These are phyloP conservation scores for Cnemophilus loriae DNA, from an alignment of 2,113 vertebrate genomes.

Conservation along the genomic window DNA sequence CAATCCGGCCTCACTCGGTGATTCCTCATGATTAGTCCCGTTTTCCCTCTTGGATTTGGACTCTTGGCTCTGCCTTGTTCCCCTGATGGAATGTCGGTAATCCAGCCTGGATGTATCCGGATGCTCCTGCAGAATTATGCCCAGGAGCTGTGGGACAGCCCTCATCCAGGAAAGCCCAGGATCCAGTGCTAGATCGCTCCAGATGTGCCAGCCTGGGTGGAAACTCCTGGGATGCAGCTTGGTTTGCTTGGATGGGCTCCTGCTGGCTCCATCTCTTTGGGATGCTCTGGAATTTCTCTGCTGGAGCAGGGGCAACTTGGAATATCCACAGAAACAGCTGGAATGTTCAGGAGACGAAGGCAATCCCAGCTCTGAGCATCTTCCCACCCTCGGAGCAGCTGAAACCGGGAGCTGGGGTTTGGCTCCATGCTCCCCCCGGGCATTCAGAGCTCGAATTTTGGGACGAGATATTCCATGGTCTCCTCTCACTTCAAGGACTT, in stretches of 20 bases:
- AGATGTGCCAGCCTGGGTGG: background rate
- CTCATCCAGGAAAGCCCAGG: background rate
- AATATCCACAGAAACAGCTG: background rate
- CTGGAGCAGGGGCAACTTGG: background rate
- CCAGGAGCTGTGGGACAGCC: background rate
- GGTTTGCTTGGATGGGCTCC: background rate
- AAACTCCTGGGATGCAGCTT: background rate
- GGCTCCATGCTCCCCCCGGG: background rate
- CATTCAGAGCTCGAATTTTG: background rate
- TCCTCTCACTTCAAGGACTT: background rate
- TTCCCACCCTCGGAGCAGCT: background rate
- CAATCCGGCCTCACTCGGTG: too few relatives aligned
- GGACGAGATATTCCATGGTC: accelerated
- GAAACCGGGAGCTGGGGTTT: background rate
- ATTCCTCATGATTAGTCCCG: accelerated
- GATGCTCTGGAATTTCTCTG: background rate
- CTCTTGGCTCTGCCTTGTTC: background rate
- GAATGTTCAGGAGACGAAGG: background rate
- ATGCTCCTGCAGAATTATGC: background rate
- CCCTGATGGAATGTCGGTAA: accelerated
- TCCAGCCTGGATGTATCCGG: background rate
- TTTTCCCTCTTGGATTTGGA: background rate
- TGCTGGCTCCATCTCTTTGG: background rate
- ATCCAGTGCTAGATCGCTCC: accelerated
- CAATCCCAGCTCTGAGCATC: background rate